phyloP scores from a whole-genome alignment of 2,888 invertebrate genomes.

The Bembecia ichneumoniformis region DNA sequence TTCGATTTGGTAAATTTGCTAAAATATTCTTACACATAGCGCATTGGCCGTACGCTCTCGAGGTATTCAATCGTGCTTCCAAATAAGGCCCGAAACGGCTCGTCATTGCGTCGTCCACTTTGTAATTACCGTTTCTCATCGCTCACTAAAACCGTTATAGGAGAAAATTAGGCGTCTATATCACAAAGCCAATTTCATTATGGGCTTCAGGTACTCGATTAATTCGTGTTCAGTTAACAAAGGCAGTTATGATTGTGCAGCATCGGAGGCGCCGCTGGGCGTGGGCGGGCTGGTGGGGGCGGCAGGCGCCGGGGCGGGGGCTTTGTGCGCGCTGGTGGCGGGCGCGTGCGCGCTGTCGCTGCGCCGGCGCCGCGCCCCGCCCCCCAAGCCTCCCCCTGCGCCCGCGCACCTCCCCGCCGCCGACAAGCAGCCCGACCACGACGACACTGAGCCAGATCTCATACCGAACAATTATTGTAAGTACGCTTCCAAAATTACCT shows the following conservation, averaged over 20 bases:
- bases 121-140: no score
- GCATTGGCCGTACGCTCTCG: no score
- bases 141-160: no score
- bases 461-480: conserved; percentile 63
- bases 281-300: conserved; percentile 44
- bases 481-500: conserved; percentile 16
- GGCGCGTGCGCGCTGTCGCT: conserved; percentile 4
- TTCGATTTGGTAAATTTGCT: conserved; percentile 20
- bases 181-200: no score
- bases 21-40: no score
- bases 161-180: no score
- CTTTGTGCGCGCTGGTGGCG: conserved; percentile 37
- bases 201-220: no score
- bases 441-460: conserved; percentile 60
- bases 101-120: no score
- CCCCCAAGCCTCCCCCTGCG: conserved; percentile 22
- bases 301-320: conserved; percentile 41
- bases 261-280: conserved; percentile 44
- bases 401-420: conserved; percentile 20
- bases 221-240: no score
- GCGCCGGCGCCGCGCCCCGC: conserved; percentile 34
- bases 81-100: no score
- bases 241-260: conserved; percentile 27
- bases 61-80: no score
- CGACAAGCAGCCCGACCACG: conserved; percentile 33